Evolutionary conservation across 92 coral and sea anemone species (phyloP).

Genomic region (Heliopora coerulea): DNA sequence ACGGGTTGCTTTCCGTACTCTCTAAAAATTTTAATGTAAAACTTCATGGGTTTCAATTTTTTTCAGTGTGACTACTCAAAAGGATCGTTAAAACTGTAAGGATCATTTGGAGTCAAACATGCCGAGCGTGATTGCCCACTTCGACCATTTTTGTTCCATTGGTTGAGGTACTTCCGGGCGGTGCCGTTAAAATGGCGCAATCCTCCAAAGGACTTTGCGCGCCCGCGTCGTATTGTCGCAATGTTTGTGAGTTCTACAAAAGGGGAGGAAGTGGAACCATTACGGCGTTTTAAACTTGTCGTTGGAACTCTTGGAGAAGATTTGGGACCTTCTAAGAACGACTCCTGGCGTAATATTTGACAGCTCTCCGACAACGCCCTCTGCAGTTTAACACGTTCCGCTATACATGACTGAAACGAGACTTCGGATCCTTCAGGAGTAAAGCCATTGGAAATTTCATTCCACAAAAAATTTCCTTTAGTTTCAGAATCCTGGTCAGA

Average conservation of each 20-base stretch:
- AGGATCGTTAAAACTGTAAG: slow-evolving; percentile 19
- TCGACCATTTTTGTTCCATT: background rate
- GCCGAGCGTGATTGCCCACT: slow-evolving; percentile 8
- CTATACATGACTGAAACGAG: slow-evolving; percentile 17
- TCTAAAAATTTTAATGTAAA: too few relatives aligned
- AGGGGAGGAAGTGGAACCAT: slow-evolving; percentile 17
- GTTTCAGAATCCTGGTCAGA: slow-evolving; percentile 15
- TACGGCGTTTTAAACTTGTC: slow-evolving; percentile 10
- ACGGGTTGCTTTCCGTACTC: too few relatives aligned
- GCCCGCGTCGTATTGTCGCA: background rate
- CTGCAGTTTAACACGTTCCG: slow-evolving; percentile 34
- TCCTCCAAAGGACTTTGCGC: slow-evolving; percentile 27
- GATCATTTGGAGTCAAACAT: slow-evolving; percentile 38
- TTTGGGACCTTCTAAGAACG: background rate
- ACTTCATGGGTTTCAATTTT: too few relatives aligned
- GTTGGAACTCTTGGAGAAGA: slow-evolving; percentile 1
- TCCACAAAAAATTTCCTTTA: background rate
- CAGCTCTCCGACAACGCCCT: slow-evolving; percentile 24
- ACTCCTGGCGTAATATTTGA: background rate
- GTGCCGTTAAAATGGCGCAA: background rate
- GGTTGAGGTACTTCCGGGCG: background rate
- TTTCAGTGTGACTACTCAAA: too few relatives aligned
- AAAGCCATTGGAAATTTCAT: background rate
- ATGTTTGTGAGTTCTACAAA: slow-evolving; percentile 37
- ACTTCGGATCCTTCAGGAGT: slow-evolving; percentile 42